Evolutionary conservation across 2,888 invertebrate genomes (phyloP), one percentile per base, ranked within the genome.

Genomic region (Spodoptera littoralis): DNA sequence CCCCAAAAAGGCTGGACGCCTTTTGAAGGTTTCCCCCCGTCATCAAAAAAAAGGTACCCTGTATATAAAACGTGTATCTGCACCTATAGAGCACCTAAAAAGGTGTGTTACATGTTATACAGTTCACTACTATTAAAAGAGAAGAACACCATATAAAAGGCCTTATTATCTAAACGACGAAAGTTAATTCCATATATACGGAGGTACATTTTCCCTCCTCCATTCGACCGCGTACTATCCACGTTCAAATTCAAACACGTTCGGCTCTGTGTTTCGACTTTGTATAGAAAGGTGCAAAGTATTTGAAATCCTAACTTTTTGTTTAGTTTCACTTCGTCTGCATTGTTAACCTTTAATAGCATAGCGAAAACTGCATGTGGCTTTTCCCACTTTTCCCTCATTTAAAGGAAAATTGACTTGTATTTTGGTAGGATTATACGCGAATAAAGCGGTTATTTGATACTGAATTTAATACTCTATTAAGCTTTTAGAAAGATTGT

Each of bases 271-370:
- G 56, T 67, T 66, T 66, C 41, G 43, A 54, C 66, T 71, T 54
- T 71, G 61, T 61, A 70, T 57, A 60, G 66, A 71, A 71, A 66
- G 46, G 72, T 27, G 61, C 22, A 49, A 66, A 62, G 66, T 59
- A 61, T 66, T 60, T 43, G 18, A 55, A 59, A 67, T 51, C 18
- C 44, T 22, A 50, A 66, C 71, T 67, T 72, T 71, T 71, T 61
- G 72, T 49, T 71, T 55, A 45, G 43, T 27, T 43, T 13, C 36
- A 50, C 44, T 65, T 43, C 41, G 27, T 41, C 51, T 30, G 71
- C 53, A 59, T 70, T 60, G 67, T 58, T 54, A 52, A 59, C 55
- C 24, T 71, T 49, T 53, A 57, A 60, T 46, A 42, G 42, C 48
- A 57, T 54, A 71, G 71, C 44, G 60, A 55, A 65, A 65, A 41